phyloP scores from a whole-genome alignment of 2,888 invertebrate genomes.

The Torymus auratus region DNA sequence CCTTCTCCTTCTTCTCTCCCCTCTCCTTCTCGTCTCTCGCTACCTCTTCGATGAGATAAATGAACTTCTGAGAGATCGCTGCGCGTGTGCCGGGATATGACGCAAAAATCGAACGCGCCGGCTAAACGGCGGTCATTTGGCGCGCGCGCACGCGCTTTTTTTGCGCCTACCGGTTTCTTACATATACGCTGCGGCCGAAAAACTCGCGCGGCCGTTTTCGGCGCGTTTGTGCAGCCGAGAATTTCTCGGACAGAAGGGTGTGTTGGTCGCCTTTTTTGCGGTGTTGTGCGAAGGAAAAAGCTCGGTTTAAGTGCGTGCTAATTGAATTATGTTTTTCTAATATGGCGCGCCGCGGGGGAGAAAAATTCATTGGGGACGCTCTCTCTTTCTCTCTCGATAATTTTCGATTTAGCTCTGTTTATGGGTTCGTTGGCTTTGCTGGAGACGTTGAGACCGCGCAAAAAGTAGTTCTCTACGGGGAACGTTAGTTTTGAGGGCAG shows the following conservation, averaged over 20 bases:
- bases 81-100: conserved; percentile 25
- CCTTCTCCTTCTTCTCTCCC: conserved; percentile 26
- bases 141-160: conserved; percentile 7
- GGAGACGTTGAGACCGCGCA: not conserved
- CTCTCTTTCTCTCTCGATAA: not conserved
- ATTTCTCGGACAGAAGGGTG: not conserved
- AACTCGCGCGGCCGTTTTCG: conserved; percentile 7
- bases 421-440: not conserved
- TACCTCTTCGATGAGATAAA: conserved; percentile 48
- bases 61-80: conserved; percentile 56
- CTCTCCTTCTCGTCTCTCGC: not conserved
- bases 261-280: not conserved
- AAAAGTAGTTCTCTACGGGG: too few relatives aligned
- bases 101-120: conserved; percentile 44
- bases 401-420: not conserved
- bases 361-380: not conserved
- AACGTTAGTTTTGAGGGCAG: too few relatives aligned
- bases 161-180: not conserved
- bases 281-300: too few relatives aligned
- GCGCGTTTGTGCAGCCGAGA: not conserved
- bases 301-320: not conserved
- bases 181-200: not conserved
- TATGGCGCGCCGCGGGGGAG: not conserved
- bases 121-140: conserved; percentile 41
- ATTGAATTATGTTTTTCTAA: conserved; percentile 45